Percentiles rank a stretch among this genome's conserved stretches.
Conservation (phyloP, 2,113 vertebrate genomes). For the Dipodomys ordii region DNA sequence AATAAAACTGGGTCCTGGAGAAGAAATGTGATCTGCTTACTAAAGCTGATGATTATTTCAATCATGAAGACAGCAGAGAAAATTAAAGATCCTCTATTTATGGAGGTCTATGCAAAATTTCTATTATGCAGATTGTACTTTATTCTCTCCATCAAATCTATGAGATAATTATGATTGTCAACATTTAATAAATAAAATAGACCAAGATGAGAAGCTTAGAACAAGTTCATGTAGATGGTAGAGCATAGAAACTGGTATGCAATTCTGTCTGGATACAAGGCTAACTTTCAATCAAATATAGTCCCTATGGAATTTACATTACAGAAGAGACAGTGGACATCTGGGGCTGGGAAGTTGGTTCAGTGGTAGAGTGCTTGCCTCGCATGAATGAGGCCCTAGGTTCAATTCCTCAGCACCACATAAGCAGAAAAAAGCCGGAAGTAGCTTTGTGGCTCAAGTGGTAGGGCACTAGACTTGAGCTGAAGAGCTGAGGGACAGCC, state of each 20-base stretch:
- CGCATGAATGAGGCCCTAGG: too few relatives aligned
- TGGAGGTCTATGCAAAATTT: neutral
- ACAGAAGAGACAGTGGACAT: neutral
- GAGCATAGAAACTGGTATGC: neutral
- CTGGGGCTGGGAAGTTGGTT: too few relatives aligned
- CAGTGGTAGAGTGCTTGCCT: too few relatives aligned
- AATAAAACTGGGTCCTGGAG: neutral
- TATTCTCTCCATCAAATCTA: neutral
- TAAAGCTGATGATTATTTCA: neutral
- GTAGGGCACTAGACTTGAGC: too few relatives aligned
- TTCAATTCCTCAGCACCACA: too few relatives aligned
- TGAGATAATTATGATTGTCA: neutral
- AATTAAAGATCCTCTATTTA: neutral
- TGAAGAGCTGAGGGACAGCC: too few relatives aligned
- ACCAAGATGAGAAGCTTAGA: neutral
- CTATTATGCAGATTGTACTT: neutral
- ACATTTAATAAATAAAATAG: neutral
- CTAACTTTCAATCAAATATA: neutral
- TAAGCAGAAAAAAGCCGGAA: too few relatives aligned
- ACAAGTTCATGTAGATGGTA: neutral
- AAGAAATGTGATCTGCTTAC: neutral
- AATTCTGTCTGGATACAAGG: neutral
- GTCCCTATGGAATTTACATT: neutral
- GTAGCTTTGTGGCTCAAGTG: too few relatives aligned
- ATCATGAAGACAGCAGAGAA: neutral